These are phyloP conservation scores for Melinaea marsaeus DNA, from an alignment of 2,888 invertebrate genomes.

Conservation along the genomic window DNA sequence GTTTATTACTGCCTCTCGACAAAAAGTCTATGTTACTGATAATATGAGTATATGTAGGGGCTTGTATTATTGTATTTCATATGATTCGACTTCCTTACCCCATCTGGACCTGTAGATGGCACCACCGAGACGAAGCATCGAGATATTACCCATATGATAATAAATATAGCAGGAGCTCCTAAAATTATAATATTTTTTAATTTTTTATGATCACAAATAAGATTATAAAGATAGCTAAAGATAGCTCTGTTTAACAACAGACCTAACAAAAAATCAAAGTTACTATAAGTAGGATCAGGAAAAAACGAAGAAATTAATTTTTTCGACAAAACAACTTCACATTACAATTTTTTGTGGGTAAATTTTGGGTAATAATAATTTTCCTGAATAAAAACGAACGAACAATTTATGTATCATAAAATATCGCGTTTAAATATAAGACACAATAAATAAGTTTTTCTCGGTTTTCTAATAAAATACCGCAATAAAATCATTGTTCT, in stretches of 20 bases:
- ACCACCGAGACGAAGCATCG: conserved; percentile 61
- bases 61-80: no score
- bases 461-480: background rate
- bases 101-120: conserved; percentile 58
- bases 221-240: conserved; percentile 62
- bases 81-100: conserved; percentile 43
- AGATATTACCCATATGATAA: conserved; percentile 68
- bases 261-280: no score
- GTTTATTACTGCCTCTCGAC: no score
- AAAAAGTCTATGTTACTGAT: no score
- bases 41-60: no score
- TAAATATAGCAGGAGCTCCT: conserved; percentile 71
- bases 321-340: no score
- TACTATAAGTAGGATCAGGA: background rate
- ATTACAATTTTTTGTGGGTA: no score
- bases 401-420: background rate
- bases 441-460: background rate
- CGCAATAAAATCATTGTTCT: background rate
- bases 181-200: conserved; percentile 19
- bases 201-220: conserved; percentile 52
- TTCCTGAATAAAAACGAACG: background rate
- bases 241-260: background rate
- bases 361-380: no score
- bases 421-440: background rate
- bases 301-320: background rate